Conservation (phyloP, 2,797 vertebrate species). For the Centropyge bicolor region DNA sequence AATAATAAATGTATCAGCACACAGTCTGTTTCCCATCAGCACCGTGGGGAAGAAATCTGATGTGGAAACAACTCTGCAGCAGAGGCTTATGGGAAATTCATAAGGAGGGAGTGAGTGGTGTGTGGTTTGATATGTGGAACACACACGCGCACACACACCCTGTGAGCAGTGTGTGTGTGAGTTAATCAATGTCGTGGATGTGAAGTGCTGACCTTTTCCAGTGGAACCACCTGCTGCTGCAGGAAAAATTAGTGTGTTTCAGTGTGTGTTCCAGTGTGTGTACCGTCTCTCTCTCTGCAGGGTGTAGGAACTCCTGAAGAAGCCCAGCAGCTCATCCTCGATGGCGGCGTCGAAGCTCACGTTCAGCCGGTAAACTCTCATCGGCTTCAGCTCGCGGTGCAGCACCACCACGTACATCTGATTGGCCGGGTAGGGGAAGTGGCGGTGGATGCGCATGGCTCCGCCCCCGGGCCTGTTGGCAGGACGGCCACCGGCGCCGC, state of each 20-base stretch:
- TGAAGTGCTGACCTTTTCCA: constrained; percentile 78
- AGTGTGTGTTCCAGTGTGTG: constrained; percentile 18
- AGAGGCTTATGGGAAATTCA: constrained; percentile 69
- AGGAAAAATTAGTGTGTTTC: constrained; percentile 35
- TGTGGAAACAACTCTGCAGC: constrained; percentile 60
- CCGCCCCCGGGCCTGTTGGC: constrained; percentile 79
- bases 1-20: constrained; percentile 56
- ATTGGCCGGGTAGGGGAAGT: constrained; percentile 90
- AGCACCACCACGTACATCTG: constrained; percentile 94
- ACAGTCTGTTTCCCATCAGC: constrained; percentile 63
- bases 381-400: constrained; percentile 92
- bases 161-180: constrained; percentile 45
- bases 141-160: constrained; percentile 41
- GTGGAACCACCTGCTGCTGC: constrained; percentile 75
- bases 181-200: constrained; percentile 77
- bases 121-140: constrained; percentile 40
- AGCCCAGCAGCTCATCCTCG: constrained; percentile 95
- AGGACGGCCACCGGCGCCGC: constrained; percentile 50
- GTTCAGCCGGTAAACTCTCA: constrained; percentile 91
- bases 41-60: constrained; percentile 59
- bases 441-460: constrained; percentile 88
- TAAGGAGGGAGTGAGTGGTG: constrained; percentile 46
- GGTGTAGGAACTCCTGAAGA: constrained; percentile 95
- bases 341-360: constrained; percentile 92
- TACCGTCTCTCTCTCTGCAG: constrained; percentile 93